A percentile compares a stretch with the other conserved stretches of the same genome.
phyloP scores from a whole-genome alignment of 2,797 vertebrate genomes.

The Amazona finschi region DNA sequence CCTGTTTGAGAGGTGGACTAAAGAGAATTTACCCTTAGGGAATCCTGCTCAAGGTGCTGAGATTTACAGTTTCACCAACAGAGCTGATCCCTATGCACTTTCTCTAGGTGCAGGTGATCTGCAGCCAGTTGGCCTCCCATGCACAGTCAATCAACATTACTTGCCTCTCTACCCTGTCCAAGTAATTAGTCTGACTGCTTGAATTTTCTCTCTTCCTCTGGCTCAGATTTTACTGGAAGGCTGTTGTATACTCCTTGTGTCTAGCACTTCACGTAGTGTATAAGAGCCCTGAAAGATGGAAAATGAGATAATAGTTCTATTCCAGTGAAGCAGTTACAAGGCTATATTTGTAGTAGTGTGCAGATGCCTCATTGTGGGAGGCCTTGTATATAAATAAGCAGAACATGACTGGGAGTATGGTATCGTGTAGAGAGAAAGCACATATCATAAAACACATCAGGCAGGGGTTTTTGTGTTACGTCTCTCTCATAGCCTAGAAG shows the following conservation, averaged over 20 bases:
- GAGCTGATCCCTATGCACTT: neutral
- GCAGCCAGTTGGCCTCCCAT: neutral
- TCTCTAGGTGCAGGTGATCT: neutral
- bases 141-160: too few relatives aligned
- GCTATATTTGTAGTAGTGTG: accelerated
- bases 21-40: neutral
- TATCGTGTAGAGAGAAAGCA: neutral
- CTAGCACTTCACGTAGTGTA: neutral
- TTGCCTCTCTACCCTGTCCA: neutral
- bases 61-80: neutral
- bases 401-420: neutral
- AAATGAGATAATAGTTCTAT: neutral
- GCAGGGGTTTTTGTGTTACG: neutral
- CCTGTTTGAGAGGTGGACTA: neutral
- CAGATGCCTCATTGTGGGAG: neutral
- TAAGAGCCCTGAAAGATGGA: neutral
- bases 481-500: neutral
- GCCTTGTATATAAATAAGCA: neutral
- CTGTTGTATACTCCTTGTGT: neutral
- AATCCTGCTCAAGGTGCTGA: neutral
- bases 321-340: neutral
- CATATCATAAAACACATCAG: neutral
- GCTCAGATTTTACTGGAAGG: neutral
- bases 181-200: neutral
- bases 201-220: neutral